These are phyloP conservation scores for Crossocerus cetratus DNA, from an alignment of 2,888 invertebrate species.

Conservation along the genomic window DNA sequence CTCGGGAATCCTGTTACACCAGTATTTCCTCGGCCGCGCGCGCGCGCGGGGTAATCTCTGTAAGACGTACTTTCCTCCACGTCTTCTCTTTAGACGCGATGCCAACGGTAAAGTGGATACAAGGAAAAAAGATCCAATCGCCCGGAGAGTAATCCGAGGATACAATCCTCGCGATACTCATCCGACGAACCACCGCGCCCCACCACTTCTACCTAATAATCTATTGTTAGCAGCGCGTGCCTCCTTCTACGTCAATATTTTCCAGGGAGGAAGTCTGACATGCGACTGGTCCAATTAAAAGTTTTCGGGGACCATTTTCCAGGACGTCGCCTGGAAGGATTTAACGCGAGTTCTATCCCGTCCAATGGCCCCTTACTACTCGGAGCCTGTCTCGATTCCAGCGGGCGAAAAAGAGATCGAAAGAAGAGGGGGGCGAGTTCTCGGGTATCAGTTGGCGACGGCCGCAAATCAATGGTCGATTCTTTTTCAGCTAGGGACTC, in stretches of 20 bases:
- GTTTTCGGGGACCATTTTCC: too few species aligned
- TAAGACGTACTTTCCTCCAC: slow-evolving; percentile 41
- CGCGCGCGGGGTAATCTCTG: slow-evolving; percentile 42
- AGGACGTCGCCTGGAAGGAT: too few species aligned
- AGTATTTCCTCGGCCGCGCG: slow-evolving; percentile 59
- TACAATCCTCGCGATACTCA: too few species aligned
- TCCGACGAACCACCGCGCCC: too few species aligned
- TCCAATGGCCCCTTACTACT: too few species aligned
- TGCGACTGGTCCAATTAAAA: too few species aligned
- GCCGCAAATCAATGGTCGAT: slow-evolving; percentile 39
- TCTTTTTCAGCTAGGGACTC: slow-evolving; percentile 11
- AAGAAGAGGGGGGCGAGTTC: not conserved
- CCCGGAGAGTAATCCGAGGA: not conserved
- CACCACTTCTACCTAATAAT: too few species aligned
- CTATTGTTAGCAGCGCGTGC: too few species aligned
- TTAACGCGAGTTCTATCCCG: too few species aligned
- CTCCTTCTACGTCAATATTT: too few species aligned
- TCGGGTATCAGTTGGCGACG: slow-evolving; percentile 28
- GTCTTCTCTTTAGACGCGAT: slow-evolving; percentile 24
- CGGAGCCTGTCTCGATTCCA: too few species aligned
- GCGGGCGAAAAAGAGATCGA: not conserved
- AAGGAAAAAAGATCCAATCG: slow-evolving; percentile 5
- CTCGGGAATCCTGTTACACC: slow-evolving; percentile 69
- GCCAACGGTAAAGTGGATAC: slow-evolving; percentile 6
- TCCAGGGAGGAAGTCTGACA: too few species aligned